Conservation (phyloP, 1,140 invertebrate species). For the Drosophila cardini region DNA sequence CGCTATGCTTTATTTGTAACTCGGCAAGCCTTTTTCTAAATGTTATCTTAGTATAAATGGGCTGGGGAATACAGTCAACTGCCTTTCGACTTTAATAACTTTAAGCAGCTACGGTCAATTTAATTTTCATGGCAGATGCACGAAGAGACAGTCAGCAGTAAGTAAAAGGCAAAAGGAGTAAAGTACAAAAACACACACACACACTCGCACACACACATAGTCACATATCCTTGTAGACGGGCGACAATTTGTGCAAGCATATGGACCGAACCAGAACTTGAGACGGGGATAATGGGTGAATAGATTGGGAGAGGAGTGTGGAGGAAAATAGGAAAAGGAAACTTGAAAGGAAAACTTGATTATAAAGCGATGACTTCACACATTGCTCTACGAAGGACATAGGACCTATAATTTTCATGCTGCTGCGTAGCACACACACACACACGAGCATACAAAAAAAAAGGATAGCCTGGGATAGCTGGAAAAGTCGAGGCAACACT, state of each 20-base stretch:
- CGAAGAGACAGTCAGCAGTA: conserved; percentile 50
- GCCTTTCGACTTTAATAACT: conserved; percentile 74
- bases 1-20: background rate
- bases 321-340: conserved; percentile 49
- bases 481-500: conserved; percentile 8
- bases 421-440: conserved; percentile 9
- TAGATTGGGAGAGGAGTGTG: background rate
- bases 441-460: conserved; percentile 11
- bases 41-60: conserved; percentile 36
- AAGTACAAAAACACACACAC: conserved; percentile 40
- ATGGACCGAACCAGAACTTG: conserved; percentile 49
- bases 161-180: conserved; percentile 64
- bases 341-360: conserved; percentile 84
- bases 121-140: conserved; percentile 77
- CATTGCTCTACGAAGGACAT: conserved; percentile 65
- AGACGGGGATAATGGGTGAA: conserved; percentile 3
- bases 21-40: conserved; percentile 33
- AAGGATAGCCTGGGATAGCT: conserved; percentile 40
- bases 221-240: conserved; percentile 61
- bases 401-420: conserved; percentile 76
- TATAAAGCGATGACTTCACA: conserved; percentile 84
- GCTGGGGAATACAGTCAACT: conserved; percentile 13
- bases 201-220: conserved; percentile 12
- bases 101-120: conserved; percentile 84
- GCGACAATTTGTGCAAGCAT: conserved; percentile 78